A percentile compares a stretch with the other conserved stretches of the same genome.
Evolutionary conservation across 1,140 invertebrate genomes (phyloP).

Genomic region (Nilaparvata lugens): DNA sequence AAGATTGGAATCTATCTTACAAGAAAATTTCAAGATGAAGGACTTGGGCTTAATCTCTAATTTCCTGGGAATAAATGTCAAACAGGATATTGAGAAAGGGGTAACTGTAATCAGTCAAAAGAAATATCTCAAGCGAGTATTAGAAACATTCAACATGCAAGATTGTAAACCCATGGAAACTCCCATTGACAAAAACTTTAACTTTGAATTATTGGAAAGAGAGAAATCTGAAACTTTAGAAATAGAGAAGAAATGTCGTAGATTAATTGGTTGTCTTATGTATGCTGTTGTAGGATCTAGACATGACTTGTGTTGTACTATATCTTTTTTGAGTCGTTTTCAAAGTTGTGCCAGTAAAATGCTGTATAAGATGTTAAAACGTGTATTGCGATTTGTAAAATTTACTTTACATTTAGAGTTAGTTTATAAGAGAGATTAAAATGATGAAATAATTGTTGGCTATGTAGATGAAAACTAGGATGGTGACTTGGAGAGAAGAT

Average conservation of each 20-base stretch:
- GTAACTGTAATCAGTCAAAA: too few species aligned
- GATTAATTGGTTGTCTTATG: too few species aligned
- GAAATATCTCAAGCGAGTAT: conserved; percentile 31
- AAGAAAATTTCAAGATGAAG: too few species aligned
- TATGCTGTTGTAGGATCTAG: too few species aligned
- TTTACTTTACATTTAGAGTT: conserved; percentile 9
- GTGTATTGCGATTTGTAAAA: conserved; percentile 11
- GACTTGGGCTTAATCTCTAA: too few species aligned
- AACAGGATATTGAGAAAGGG: too few species aligned
- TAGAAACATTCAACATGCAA: conserved; percentile 32
- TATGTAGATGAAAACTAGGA: too few species aligned
- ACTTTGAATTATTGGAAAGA: conserved; percentile 20
- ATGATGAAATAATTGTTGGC: conserved; percentile 8
- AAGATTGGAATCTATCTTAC: too few species aligned
- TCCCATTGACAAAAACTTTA: conserved; percentile 29
- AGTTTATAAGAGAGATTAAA: conserved; percentile 1
- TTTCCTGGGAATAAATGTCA: too few species aligned
- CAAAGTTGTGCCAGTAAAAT: conserved; percentile 21
- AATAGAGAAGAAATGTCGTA: conserved; percentile 17
- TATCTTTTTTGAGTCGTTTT: too few species aligned
- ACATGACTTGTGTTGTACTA: conserved; percentile 25
- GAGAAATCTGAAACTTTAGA: conserved; percentile 19
- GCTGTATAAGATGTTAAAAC: conserved; percentile 9
- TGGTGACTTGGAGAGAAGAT: too few species aligned
- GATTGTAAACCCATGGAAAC: too few species aligned